Base-by-base conservation (phyloP, 2,797 vertebrate species). In the Sebastes nivosus region DNA sequence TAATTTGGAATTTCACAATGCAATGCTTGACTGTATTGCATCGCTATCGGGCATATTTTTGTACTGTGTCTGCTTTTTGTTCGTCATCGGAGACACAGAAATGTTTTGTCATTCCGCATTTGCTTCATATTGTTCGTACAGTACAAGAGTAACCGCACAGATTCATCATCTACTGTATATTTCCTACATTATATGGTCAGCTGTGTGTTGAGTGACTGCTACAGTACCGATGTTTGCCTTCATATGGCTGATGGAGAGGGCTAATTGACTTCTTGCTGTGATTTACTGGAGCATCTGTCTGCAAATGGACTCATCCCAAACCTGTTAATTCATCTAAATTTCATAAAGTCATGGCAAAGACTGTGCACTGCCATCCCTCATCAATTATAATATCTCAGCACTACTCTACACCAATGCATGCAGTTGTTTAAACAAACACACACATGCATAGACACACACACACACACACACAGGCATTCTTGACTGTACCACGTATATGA, bases 311-410 rank as follows among this genome's bases (percentile, higher is more conserved):
- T 85, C 84, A 77, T 91, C 88, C 84, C 90, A 92, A 89, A 93
- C 87, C 88, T 91, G 88, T 88, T 93, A 88, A 92, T 93, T 92
- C 85, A 91, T 92, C 87, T 92, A 90, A 86, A 94, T 93, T 92
- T 93, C 88, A 92, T 90, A 90, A 93, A 91, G 81, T 86, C 89
- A 60, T 92, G 87, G 84, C 80, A 88, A n/a, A 86, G 67, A 90
- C 76, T 73, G 80, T 84, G 77, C 85, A 81, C 82, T 82, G 84
- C 80, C 85, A 81, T 78, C 80, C 83, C 73, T 86, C 80, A 81
- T 89, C 83, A 85, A 79, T 90, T 88, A 87, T 60, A 78, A 78
- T 81, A 77, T 82, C 77, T 80, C 72, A 68, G 52, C 64, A 78
- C 71, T 24, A 59, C 78, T 52, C 59, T 60, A 77, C 66, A 77